phyloP scores from a whole-genome alignment of 2,113 vertebrate genomes.

The Seriola quinqueradiata region DNA sequence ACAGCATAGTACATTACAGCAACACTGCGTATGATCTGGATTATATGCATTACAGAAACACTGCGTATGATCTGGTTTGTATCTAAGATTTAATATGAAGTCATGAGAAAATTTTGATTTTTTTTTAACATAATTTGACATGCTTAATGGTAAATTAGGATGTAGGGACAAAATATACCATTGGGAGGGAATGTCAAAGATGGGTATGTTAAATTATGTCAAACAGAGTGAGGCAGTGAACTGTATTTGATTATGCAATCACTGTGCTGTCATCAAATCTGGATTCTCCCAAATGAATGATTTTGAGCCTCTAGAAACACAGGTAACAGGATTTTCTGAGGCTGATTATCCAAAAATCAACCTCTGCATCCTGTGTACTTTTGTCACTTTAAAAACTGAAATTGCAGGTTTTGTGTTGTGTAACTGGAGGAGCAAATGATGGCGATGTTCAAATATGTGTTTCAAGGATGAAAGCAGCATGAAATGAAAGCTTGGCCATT shows the following conservation, averaged over 20 bases:
- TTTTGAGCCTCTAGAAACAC: slow-evolving; percentile 2
- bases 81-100: not conserved
- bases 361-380: not conserved
- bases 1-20: not conserved
- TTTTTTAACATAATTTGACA: not conserved
- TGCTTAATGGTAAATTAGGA: not conserved
- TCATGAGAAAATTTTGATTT: not conserved
- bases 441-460: not conserved
- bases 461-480: not conserved
- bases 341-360: slow-evolving; percentile 26
- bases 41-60: not conserved
- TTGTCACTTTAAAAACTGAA: slow-evolving; percentile 13
- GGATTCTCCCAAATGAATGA: slow-evolving; percentile 28
- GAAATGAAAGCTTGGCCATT: slow-evolving; percentile 11
- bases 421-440: not conserved
- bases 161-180: not conserved
- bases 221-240: not conserved
- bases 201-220: not conserved
- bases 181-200: not conserved
- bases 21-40: not conserved
- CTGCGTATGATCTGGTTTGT: not conserved
- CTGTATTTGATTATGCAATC: not conserved
- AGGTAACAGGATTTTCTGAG: slow-evolving; percentile 22
- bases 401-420: slow-evolving; percentile 7
- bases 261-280: slow-evolving; percentile 15